A percentile compares a stretch with the other conserved stretches of the same genome.
phyloP scores from a whole-genome alignment of 1,140 invertebrate genomes.

The Papilio xuthus region DNA sequence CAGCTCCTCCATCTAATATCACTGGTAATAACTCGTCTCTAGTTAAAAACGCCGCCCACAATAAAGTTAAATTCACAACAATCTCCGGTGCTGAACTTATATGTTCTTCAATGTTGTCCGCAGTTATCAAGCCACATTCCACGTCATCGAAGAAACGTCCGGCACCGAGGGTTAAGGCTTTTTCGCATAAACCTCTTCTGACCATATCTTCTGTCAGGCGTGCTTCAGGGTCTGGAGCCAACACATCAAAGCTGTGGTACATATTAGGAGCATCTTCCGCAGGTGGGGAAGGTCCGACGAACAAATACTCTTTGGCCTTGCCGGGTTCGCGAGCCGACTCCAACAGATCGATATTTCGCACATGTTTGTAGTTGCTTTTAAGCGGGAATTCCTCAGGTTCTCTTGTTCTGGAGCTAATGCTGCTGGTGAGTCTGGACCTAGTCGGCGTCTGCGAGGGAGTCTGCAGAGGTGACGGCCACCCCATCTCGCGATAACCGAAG shows the following conservation, averaged over 20 bases:
- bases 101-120: constrained; percentile 77
- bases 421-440: constrained; percentile 57
- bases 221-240: constrained; percentile 83
- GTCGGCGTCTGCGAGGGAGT: constrained; percentile 57
- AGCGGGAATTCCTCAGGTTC: constrained; percentile 73
- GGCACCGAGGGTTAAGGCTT: constrained; percentile 82
- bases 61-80: constrained; percentile 72
- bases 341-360: constrained; percentile 68
- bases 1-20: constrained; percentile 79
- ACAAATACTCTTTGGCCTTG: constrained; percentile 81
- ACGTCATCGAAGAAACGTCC: constrained; percentile 84
- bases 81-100: constrained; percentile 73
- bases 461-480: constrained; percentile 67
- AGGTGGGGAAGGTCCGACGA: constrained; percentile 84
- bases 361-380: constrained; percentile 64
- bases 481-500: constrained; percentile 78
- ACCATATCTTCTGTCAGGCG: constrained; percentile 84
- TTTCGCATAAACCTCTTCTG: constrained; percentile 83
- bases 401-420: constrained; percentile 57
- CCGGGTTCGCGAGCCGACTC: constrained; percentile 66
- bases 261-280: constrained; percentile 84
- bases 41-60: constrained; percentile 78
- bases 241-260: constrained; percentile 83
- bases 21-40: constrained; percentile 77
- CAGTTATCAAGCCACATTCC: constrained; percentile 81